Evolutionary conservation across 2,113 vertebrate genomes (phyloP).

Genomic region (Mustela lutreola): DNA sequence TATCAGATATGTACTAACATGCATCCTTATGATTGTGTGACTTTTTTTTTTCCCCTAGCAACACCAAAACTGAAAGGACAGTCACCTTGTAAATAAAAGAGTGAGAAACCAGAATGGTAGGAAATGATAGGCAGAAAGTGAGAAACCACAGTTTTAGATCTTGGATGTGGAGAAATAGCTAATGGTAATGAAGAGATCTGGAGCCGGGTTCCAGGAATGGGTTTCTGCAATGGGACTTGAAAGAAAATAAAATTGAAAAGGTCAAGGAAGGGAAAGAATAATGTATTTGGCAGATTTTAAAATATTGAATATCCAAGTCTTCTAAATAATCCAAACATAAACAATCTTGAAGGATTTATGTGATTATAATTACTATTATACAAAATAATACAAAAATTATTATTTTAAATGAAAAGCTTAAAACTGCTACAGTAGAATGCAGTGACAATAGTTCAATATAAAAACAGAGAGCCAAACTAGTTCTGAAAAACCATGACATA

Average conservation of each 20-base stretch:
- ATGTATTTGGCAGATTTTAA: background rate
- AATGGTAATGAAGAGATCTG: background rate
- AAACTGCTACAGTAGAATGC: background rate
- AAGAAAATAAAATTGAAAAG: background rate
- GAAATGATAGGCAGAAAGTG: background rate
- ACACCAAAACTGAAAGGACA: background rate
- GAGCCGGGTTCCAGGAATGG: background rate
- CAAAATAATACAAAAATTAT: background rate
- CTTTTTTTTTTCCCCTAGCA: background rate
- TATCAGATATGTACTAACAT: too few relatives aligned
- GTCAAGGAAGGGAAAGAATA: background rate
- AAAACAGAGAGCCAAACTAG: background rate
- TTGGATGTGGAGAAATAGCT: background rate
- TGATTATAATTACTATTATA: background rate
- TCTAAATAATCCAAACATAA: background rate
- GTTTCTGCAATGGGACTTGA: background rate
- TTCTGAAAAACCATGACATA: background rate
- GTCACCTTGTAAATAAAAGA: background rate
- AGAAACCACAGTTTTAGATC: background rate
- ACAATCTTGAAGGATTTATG: background rate
- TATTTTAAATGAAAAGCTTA: background rate
- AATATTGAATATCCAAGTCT: background rate
- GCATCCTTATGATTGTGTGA: background rate
- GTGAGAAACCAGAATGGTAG: background rate
- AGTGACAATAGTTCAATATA: background rate